Base-by-base conservation (phyloP, 2,113 vertebrate species). In the Turdus rufiventris region DNA sequence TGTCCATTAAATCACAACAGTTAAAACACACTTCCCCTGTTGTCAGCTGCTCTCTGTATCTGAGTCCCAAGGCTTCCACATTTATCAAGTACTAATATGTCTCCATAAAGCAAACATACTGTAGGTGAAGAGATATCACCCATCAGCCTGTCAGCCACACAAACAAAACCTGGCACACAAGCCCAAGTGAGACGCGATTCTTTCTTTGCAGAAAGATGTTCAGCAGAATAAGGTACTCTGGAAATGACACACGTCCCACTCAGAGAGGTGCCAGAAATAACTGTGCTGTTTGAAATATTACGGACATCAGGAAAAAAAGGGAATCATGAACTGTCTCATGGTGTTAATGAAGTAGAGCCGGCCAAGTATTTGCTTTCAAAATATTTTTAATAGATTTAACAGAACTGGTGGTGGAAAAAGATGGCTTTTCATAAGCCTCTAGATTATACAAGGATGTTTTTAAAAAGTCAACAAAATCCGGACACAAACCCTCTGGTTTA, bases 191-290 rank as follows among this genome's bases (percentile, higher is more conserved):
- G 28, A 3, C 61, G 54, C 31, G 19, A 65, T 87, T 86, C 38
- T 45, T 56, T 79, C 40, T 38, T 33, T 14, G 23, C 31, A 63
- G 6, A 23, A 50, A 72, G 10, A 34, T 33, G 21, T 65, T 73
- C 16, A 68, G 50, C 71, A 83, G 45, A 57, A n/a, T 3, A 12
- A 19, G 14, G 18, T 65, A 10, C 62, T 61, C 58, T 54, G 21
- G 63, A 65, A n/a, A 24, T 48, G 6, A 10, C 4, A 2, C 18
- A 61, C 0, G 0, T 50, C 25, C 33, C 36, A 34, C 10, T n/a
- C 23, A 14, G 50, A 54, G 36, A 72, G 4, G 1, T 66, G 20
- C 10, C 67, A 94, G 65, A 91, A 86, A 38, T 42, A 54, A 29
- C 6, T 2, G 1, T 7, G 12, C 5, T 83, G 68, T 78, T 73